Evolutionary conservation across 2,797 vertebrate species (phyloP), one percentile per base, ranked within the genome.

Genomic region (Parauchenoglanis punctatus): DNA sequence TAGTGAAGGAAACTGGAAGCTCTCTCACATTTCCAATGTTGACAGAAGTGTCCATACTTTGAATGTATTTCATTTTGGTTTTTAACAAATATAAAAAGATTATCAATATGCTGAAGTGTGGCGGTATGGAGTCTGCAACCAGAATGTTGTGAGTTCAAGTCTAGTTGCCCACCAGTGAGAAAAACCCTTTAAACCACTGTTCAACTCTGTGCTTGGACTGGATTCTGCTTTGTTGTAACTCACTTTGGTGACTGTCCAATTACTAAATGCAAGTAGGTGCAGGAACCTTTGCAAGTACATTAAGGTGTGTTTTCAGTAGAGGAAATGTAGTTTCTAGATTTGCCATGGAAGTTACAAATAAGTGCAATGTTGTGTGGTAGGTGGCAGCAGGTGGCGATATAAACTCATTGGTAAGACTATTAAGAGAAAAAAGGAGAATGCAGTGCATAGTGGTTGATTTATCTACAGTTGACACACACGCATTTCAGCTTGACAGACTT

Each of bases 1-100:
- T 44, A 77, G 18, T 63, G 23, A 76, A 11, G 59, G 40, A 68
- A 59, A 40, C 54, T 56, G 40, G 83, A 81, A 61, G 18, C 31
- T 46, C 58, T 44, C 28, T 4, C 17, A 28, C n/a, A 58, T 68
- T 93, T 93, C 92, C 93, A 87, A 93, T 93, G 92, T 92, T 91
- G 25, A 72, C 65, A 70, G 93, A 93, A 93, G 93, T 92, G 92
- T 92, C 93, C 93, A 93, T 94, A 91, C 92, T 87, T 91, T 68
- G 89, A 7, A 31, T 18, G 4, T 2, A 35, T 52, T 76, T 54
- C 25, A n/a, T 52, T 28, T 31, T 11, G 11, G 12, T 25, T 40
- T 59, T 31, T 31, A 23, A 20, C 18, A 80, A 23, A 40, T 40
- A 10, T 7, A 46, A 46, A 6, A 81, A 31, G 6, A 17, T 58